A percentile compares a stretch with the other conserved stretches of the same genome.
These are phyloP conservation scores for Apaloderma vittatum DNA, from an alignment of 2,113 vertebrate genomes.

Conservation along the genomic window DNA sequence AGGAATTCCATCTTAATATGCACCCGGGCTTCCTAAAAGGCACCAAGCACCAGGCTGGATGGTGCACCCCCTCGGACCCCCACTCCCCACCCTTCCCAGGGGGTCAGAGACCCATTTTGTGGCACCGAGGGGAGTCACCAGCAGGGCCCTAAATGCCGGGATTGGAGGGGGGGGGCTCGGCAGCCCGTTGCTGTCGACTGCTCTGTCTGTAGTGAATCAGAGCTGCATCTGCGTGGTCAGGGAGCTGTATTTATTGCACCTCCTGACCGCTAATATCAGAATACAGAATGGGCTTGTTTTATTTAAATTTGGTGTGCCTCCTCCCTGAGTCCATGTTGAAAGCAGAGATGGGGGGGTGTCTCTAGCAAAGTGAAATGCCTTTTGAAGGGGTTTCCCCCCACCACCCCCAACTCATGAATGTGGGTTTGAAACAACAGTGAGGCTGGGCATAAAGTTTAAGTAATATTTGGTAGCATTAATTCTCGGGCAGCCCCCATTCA, in stretches of 20 bases:
- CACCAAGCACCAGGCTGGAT: not conserved
- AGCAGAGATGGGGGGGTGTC: no score
- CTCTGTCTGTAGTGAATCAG: not conserved
- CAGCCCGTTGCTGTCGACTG: not conserved
- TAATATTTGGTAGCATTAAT: slow-evolving; percentile 47
- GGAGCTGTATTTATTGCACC: slow-evolving; percentile 13
- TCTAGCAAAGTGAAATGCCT: not conserved
- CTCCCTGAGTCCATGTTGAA: not conserved
- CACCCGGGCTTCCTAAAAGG: not conserved
- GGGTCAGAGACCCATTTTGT: not conserved
- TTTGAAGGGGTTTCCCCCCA: not conserved
- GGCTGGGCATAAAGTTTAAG: slow-evolving; percentile 48
- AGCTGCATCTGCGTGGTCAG: not conserved
- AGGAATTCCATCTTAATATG: not conserved
- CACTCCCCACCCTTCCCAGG: not conserved
- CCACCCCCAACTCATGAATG: not conserved
- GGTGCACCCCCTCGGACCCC: rapidly evolving
- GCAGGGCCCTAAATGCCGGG: not conserved
- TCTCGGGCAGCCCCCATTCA: not conserved
- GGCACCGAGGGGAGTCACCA: not conserved
- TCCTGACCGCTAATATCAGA: not conserved
- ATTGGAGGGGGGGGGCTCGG: not conserved
- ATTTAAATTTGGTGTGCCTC: slow-evolving; percentile 1
- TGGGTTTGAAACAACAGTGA: slow-evolving; percentile 18
- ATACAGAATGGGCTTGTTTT: slow-evolving; percentile 36